Conservation (phyloP, 2,113 vertebrate species). For the Salminus brasiliensis region DNA sequence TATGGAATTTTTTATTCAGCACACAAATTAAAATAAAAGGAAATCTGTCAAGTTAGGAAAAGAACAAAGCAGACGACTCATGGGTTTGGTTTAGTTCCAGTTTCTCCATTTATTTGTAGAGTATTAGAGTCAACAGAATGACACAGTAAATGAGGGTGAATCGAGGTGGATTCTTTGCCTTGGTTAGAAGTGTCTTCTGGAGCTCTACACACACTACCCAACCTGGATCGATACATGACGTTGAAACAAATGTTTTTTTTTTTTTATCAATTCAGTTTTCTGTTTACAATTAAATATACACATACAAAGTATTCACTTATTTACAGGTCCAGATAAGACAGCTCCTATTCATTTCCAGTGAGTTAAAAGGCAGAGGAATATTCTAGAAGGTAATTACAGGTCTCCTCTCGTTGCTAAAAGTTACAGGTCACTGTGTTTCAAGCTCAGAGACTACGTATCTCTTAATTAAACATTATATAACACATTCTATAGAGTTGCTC, state of each 20-base stretch:
- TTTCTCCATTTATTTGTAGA: slow-evolving; percentile 69
- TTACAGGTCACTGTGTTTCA: slow-evolving; percentile 76
- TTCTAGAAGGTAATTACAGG: slow-evolving; percentile 60
- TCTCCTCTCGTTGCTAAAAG: slow-evolving; percentile 81
- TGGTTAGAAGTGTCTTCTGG: slow-evolving; percentile 30
- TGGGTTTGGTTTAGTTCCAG: slow-evolving; percentile 74
- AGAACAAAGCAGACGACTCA: slow-evolving; percentile 14
- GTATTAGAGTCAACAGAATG: slow-evolving; percentile 60
- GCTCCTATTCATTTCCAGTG: slow-evolving; percentile 79
- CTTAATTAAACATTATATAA: slow-evolving; percentile 80
- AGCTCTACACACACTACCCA: slow-evolving; percentile 38
- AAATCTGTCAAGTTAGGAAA: neutral
- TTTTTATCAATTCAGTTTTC: slow-evolving; percentile 38
- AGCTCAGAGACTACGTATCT: slow-evolving; percentile 75
- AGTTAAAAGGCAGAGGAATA: slow-evolving; percentile 68
- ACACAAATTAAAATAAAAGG: neutral
- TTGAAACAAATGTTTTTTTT: neutral
- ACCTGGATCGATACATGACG: slow-evolving; percentile 44
- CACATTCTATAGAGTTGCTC: slow-evolving; percentile 84
- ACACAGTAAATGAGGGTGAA: slow-evolving; percentile 60
- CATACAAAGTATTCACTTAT: slow-evolving; percentile 65
- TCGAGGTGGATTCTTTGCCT: slow-evolving; percentile 38
- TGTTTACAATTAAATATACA: slow-evolving; percentile 77
- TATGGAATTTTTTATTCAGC: too few relatives aligned
- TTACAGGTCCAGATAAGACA: slow-evolving; percentile 80